These are phyloP conservation scores for Xiphophorus hellerii DNA, from an alignment of 2,113 vertebrate genomes.

Conservation along the genomic window DNA sequence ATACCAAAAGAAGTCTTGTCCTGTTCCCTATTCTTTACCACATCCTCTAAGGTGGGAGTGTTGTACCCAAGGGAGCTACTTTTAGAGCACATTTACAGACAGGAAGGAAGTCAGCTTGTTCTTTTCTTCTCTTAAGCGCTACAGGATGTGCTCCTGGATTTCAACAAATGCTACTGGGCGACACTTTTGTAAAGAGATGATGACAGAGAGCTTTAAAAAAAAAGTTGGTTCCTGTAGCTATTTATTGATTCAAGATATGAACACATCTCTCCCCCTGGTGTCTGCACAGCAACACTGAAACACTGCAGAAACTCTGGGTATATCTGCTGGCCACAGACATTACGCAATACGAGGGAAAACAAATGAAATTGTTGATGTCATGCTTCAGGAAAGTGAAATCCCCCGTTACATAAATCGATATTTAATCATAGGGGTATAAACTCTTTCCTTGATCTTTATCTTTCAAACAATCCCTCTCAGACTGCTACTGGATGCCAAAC, in stretches of 20 bases:
- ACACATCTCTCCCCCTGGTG: constrained; percentile 52
- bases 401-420: constrained; percentile 30
- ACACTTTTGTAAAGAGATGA: background rate
- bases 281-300: constrained; percentile 4
- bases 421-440: constrained; percentile 37
- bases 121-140: constrained; percentile 1
- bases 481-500: constrained; percentile 23
- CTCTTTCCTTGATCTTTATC: constrained; percentile 32
- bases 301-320: background rate
- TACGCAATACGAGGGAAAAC: constrained; percentile 25
- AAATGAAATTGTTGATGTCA: constrained; percentile 37
- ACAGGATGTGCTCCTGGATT: constrained; percentile 26
- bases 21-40: constrained; percentile 42
- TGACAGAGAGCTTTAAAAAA: too few species aligned
- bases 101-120: constrained; percentile 47
- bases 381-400: background rate
- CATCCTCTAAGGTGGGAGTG: constrained; percentile 50
- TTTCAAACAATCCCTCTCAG: constrained; percentile 11
- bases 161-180: constrained; percentile 8
- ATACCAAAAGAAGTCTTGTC: constrained; percentile 17
- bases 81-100: constrained; percentile 43
- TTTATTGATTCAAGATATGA: constrained; percentile 14
- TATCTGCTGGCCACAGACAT: constrained; percentile 25
- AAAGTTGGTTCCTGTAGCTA: background rate
- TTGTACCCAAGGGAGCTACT: constrained; percentile 26